phyloP scores from a whole-genome alignment of 2,113 vertebrate species.

The Geococcyx californianus region DNA sequence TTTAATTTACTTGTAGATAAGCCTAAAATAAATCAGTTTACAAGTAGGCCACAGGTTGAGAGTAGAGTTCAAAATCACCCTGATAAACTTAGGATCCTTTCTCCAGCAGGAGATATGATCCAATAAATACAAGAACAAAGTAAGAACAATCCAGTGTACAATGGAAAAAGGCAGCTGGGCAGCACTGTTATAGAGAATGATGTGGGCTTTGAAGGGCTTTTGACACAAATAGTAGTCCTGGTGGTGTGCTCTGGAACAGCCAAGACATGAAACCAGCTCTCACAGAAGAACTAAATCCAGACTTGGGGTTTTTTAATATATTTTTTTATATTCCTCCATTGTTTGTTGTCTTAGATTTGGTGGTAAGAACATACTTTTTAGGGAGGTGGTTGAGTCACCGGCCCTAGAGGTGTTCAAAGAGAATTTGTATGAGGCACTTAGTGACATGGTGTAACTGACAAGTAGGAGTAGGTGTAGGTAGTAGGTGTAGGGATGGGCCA shows the following conservation, averaged over 20 bases:
- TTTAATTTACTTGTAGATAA: background rate
- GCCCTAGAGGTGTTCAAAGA: no score
- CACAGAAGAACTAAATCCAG: background rate
- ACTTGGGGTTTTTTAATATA: no score
- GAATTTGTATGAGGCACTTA: no score
- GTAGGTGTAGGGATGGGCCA: no score
- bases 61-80: background rate
- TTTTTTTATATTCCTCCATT: background rate
- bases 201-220: background rate
- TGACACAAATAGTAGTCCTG: background rate
- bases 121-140: background rate
- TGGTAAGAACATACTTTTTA: background rate
- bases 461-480: no score
- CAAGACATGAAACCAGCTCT: rapidly evolving
- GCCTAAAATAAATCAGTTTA: background rate
- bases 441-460: no score
- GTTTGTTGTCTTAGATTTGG: background rate
- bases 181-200: background rate
- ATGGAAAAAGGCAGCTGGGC: background rate
- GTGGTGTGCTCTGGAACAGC: background rate
- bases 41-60: background rate
- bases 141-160: background rate
- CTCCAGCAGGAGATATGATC: background rate
- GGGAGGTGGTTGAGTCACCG: no score
- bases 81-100: background rate